Conservation (phyloP, 2,113 vertebrate genomes). For the Willisornis vidua region DNA sequence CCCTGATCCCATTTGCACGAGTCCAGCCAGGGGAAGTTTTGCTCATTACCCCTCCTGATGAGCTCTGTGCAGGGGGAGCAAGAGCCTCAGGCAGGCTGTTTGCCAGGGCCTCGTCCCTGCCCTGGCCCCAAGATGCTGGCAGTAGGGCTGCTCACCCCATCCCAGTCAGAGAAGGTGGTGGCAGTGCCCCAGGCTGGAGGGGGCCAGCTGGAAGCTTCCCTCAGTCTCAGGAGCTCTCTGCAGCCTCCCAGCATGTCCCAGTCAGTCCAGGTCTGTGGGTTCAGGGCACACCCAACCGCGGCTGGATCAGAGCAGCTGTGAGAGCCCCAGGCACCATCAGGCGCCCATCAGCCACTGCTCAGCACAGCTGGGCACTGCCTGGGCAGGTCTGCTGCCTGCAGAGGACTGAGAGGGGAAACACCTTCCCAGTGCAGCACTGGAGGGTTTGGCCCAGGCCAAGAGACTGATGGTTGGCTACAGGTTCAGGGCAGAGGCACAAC, state of each 20-base stretch:
- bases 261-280: neutral
- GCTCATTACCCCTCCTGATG: neutral
- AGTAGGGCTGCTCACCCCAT: neutral
- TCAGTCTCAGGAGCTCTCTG: neutral
- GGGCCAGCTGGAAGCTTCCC: neutral
- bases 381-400: neutral
- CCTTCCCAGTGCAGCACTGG: fast-evolving
- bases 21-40: neutral
- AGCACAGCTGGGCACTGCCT: neutral
- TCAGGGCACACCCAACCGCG: neutral
- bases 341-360: fast-evolving
- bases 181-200: fast-evolving
- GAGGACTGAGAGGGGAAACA: neutral
- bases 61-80: neutral
- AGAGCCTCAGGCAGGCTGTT: neutral
- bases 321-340: fast-evolving
- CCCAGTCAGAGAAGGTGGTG: fast-evolving
- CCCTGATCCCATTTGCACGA: neutral
- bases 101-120: neutral
- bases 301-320: neutral
- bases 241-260: neutral
- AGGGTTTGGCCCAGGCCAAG: neutral
- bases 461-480: fast-evolving
- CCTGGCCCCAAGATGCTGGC: neutral
- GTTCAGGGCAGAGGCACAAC: neutral